Base-by-base conservation (phyloP, 1,140 invertebrate genomes). In the Aphaenogaster ashmeadi region DNA sequence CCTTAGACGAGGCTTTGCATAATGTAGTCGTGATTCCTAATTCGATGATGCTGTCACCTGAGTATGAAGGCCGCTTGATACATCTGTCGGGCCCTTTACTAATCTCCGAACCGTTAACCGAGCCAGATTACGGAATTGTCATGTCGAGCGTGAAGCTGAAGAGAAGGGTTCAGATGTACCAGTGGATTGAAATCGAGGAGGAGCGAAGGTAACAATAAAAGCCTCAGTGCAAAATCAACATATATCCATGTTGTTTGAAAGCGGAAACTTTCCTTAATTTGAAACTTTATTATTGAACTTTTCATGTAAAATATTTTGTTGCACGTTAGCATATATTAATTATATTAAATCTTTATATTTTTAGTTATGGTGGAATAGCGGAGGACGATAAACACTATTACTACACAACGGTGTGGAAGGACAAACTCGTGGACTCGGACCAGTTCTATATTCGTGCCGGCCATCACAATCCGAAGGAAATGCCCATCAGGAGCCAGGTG, bases 141-240 rank as follows among this genome's bases (percentile, higher is more conserved):
- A 96, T 98, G 7, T 96, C 97, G 75, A 97, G 97, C 27, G 97
- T 98, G 0, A 98, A 97, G 90, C 93, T 98, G 36, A 97, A 97
- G 88, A 96, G 97, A 66, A 96, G 97, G 87, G 98, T 98, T 0
- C 98, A 99, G 94, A 98, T 99, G 98, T 99, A 97, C 93, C 98
- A 99, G 93, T 99, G 98, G 98, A 96, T 98, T 64, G 98, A 99
- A 90, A 94, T 95, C n/a, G 94, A 95, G 87, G 95, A 95, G 93
- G 97, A 98, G 91, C 95, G 96, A 93, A 96, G 94, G 96, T 97
- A 93, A 8, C 1, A 9, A 47, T 15, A 47, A 33, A 47, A 47
- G 36, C 33, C 38, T 62, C 2, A 1, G 18, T 15, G 3, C 6
- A 7, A n/a, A 38, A 47, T 64, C 9, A 8, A 64, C 21, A 36